Evolutionary conservation across 2,113 vertebrate species (phyloP).

Genomic region (Dascyllus trimaculatus): DNA sequence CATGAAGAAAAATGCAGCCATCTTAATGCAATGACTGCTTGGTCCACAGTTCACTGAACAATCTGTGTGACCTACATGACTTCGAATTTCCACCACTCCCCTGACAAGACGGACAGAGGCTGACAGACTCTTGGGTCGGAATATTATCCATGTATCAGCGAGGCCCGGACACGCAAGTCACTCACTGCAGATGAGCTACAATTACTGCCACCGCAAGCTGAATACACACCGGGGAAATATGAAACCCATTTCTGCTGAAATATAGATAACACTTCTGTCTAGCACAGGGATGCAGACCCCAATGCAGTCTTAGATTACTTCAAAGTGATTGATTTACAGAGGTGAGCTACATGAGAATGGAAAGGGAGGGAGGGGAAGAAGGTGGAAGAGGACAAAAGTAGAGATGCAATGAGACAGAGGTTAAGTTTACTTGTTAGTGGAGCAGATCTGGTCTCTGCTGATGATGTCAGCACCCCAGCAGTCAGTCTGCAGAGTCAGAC

Average conservation of each 20-base stretch:
- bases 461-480: slow-evolving; percentile 29
- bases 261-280: slow-evolving; percentile 56
- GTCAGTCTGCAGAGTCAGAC: slow-evolving; percentile 28
- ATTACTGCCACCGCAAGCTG: slow-evolving; percentile 58
- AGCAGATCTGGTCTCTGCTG: slow-evolving; percentile 6
- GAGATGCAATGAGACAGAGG: slow-evolving; percentile 37
- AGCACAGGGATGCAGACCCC: slow-evolving; percentile 24
- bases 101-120: slow-evolving; percentile 18
- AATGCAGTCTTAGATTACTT: slow-evolving; percentile 38
- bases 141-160: slow-evolving; percentile 47
- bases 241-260: slow-evolving; percentile 62
- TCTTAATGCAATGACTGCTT: not conserved
- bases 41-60: not conserved
- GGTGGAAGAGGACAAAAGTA: slow-evolving; percentile 19
- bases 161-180: slow-evolving; percentile 41
- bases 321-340: slow-evolving; percentile 59
- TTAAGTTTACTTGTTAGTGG: slow-evolving; percentile 33
- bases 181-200: slow-evolving; percentile 64
- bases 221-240: slow-evolving; percentile 56
- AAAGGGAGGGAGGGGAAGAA: slow-evolving; percentile 11
- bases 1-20: no score
- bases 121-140: slow-evolving; percentile 12
- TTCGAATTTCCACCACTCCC: slow-evolving; percentile 45
- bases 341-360: slow-evolving; percentile 24
- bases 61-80: slow-evolving; percentile 21